These are phyloP conservation scores for Dicaeum eximium DNA, from an alignment of 2,113 vertebrate genomes.

Conservation along the genomic window DNA sequence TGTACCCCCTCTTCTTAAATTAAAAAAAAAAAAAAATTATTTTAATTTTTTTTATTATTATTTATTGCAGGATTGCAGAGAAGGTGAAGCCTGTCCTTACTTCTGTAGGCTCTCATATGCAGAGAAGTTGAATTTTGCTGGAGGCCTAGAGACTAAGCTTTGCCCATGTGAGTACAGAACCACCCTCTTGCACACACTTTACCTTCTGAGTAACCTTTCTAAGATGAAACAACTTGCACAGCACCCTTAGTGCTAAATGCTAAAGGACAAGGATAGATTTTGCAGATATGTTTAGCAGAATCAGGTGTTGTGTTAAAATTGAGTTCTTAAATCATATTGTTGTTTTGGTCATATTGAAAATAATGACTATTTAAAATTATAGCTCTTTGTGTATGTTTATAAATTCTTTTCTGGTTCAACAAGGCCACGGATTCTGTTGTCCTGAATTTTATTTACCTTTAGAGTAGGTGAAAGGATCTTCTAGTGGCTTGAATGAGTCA, in stretches of 20 bases:
- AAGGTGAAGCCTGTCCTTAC: not conserved
- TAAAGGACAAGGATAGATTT: not conserved
- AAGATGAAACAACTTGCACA: not conserved
- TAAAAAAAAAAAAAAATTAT: not conserved
- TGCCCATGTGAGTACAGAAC: not conserved
- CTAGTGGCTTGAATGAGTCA: not conserved
- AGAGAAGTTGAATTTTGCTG: not conserved
- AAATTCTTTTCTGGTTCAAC: not conserved
- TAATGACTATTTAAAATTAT: rapidly evolving
- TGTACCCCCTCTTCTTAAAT: too few species aligned
- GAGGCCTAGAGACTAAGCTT: not conserved
- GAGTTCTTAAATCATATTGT: not conserved
- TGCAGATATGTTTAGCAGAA: not conserved
- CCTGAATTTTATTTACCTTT: not conserved
- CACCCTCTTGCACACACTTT: not conserved
- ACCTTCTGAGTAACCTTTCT: not conserved
- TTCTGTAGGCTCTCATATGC: not conserved
- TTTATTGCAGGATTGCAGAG: not conserved
- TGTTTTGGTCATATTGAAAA: not conserved
- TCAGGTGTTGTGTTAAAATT: not conserved
- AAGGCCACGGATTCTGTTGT: not conserved
- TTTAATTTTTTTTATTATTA: not conserved
- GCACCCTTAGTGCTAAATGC: not conserved
- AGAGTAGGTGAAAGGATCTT: not conserved
- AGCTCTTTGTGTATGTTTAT: not conserved